Evolutionary conservation across 1,140 invertebrate species (phyloP).

Genomic region (Eupeodes corollae): DNA sequence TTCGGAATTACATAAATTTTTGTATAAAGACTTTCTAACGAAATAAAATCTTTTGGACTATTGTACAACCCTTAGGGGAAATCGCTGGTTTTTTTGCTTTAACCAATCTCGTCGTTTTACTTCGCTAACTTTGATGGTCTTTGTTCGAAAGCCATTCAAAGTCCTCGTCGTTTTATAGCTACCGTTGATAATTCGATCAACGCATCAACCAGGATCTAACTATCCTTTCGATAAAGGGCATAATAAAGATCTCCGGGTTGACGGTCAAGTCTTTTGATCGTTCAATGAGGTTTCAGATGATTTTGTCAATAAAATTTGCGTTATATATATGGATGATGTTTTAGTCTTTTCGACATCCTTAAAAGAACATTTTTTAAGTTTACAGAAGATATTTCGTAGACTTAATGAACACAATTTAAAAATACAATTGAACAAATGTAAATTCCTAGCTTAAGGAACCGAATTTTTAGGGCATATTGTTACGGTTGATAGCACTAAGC

Average conservation of each 20-base stretch:
- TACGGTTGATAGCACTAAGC: slow-evolving; percentile 6
- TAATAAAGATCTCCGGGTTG: slow-evolving; percentile 37
- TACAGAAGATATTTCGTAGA: slow-evolving; percentile 24
- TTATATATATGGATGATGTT: slow-evolving; percentile 39
- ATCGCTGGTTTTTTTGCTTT: too few species aligned
- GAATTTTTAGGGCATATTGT: slow-evolving; percentile 25
- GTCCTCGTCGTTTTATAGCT: too few species aligned
- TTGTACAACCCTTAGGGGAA: too few species aligned
- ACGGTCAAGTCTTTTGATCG: too few species aligned
- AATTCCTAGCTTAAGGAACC: slow-evolving; percentile 18
- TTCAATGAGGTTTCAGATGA: slow-evolving; percentile 25
- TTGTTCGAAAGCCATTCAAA: too few species aligned
- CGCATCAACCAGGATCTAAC: slow-evolving; percentile 33
- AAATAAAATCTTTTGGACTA: too few species aligned
- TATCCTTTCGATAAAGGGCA: slow-evolving; percentile 39
- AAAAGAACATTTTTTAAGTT: slow-evolving; percentile 23
- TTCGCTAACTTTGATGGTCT: too few species aligned
- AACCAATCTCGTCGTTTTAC: too few species aligned
- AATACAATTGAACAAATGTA: slow-evolving; percentile 12
- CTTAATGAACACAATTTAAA: slow-evolving; percentile 24
- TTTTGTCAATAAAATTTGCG: slow-evolving; percentile 19
- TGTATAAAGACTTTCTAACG: too few species aligned
- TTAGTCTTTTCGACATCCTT: slow-evolving; percentile 29
- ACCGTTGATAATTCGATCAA: too few species aligned
- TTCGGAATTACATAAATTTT: too few species aligned